phyloP scores from a whole-genome alignment of 1,140 invertebrate genomes.

The Bombus confusus region DNA sequence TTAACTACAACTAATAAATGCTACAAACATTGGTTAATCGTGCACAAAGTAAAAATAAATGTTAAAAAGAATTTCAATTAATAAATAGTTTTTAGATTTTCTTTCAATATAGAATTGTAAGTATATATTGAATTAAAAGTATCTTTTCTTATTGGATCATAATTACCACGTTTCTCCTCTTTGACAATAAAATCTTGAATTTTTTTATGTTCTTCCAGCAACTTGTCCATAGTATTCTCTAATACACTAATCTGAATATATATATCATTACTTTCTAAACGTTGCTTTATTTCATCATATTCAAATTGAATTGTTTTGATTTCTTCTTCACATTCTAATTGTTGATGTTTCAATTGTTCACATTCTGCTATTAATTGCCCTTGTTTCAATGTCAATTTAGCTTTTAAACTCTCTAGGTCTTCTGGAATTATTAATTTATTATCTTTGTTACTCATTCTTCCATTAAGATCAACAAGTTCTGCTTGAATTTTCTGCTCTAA shows the following conservation, averaged over 20 bases:
- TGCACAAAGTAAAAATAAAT: constrained; percentile 71
- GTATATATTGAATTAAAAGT: constrained; percentile 56
- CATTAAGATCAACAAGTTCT: constrained; percentile 70
- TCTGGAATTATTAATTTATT: constrained; percentile 67
- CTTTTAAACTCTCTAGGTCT: constrained; percentile 69
- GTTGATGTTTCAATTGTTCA: constrained; percentile 65
- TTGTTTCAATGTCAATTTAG: constrained; percentile 64
- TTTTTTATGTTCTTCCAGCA: constrained; percentile 69
- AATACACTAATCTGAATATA: constrained; percentile 76
- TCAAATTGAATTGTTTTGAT: constrained; percentile 64
- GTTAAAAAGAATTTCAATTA: constrained; percentile 40
- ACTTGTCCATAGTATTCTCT: constrained; percentile 73
- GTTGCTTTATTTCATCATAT: constrained; percentile 70
- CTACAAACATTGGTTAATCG: constrained; percentile 48
- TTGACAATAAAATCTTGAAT: constrained; percentile 68
- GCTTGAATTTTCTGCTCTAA: constrained; percentile 73
- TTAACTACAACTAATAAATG: neutral
- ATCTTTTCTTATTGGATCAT: constrained; percentile 62
- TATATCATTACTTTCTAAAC: constrained; percentile 74
- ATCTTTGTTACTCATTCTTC: constrained; percentile 66
- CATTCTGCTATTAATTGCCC: constrained; percentile 67
- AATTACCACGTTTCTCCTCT: constrained; percentile 68
- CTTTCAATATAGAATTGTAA: constrained; percentile 67
- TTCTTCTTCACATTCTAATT: constrained; percentile 62
- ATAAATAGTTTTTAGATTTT: constrained; percentile 69